These are phyloP conservation scores for Acleris laterana DNA, from an alignment of 2,888 invertebrate species.

Conservation along the genomic window DNA sequence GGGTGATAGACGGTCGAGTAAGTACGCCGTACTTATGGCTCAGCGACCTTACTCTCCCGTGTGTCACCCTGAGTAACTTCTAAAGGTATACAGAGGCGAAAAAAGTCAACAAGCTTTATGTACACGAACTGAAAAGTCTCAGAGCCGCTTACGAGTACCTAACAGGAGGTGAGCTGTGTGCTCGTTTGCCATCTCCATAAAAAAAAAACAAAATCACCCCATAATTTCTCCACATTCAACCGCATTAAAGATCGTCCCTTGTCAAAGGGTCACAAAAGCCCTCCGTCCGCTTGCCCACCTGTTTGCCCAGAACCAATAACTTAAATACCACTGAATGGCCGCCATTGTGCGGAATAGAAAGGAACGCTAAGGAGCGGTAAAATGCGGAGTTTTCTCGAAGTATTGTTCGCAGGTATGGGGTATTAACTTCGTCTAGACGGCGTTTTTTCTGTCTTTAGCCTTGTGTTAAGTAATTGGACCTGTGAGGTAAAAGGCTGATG, in stretches of 20 bases:
- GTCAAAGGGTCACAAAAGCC: neutral
- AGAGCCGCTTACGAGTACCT: too few relatives aligned
- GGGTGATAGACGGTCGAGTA: too few relatives aligned
- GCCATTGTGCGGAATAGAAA: constrained; percentile 48
- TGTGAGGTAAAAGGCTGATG: neutral
- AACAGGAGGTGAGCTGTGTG: too few relatives aligned
- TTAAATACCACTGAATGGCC: constrained; percentile 50
- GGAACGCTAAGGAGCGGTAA: constrained; percentile 42
- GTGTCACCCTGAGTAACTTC: too few relatives aligned
- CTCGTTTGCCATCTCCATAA: neutral
- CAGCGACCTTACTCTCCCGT: too few relatives aligned
- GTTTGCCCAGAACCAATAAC: constrained; percentile 52
- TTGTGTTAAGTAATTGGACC: constrained; percentile 22
- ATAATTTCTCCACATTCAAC: constrained; percentile 1
- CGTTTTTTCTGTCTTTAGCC: constrained; percentile 25
- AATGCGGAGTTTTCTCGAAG: constrained; percentile 55
- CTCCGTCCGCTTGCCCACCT: constrained; percentile 33
- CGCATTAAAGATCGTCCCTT: neutral
- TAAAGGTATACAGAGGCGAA: too few relatives aligned
- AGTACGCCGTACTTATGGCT: too few relatives aligned
- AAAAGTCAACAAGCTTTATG: too few relatives aligned
- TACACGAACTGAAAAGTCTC: too few relatives aligned
- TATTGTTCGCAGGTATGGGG: constrained; percentile 69
- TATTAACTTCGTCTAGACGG: constrained; percentile 71
- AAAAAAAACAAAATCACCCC: neutral